Conservation (phyloP, 2,888 invertebrate genomes). For the Danaus chrysippus region DNA sequence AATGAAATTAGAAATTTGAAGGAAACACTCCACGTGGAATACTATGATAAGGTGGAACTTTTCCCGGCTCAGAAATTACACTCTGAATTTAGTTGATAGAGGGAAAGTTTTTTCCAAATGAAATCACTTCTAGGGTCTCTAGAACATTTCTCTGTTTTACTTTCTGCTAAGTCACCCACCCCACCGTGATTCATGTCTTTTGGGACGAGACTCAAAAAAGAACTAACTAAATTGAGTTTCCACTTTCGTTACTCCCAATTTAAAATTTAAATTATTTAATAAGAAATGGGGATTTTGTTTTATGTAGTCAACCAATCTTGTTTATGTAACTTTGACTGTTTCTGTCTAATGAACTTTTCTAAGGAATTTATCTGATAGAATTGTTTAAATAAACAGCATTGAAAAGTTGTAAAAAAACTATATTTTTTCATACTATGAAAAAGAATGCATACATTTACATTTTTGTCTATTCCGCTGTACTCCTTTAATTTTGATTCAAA, state of each 20-base stretch:
- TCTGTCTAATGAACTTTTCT: not conserved
- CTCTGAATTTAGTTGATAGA: constrained; percentile 72
- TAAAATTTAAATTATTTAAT: constrained; percentile 35
- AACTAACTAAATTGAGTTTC: constrained; percentile 36
- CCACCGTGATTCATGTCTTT: constrained; percentile 47
- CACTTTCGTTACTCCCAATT: constrained; percentile 36
- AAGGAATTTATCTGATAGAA: not conserved
- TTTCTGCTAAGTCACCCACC: constrained; percentile 55
- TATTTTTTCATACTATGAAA: constrained; percentile 9
- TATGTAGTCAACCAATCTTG: constrained; percentile 2
- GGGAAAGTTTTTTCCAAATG: constrained; percentile 70
- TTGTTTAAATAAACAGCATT: too few species aligned
- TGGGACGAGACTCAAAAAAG: constrained; percentile 41
- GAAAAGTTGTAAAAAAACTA: too few species aligned
- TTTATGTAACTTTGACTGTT: constrained; percentile 1
- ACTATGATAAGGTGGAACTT: constrained; percentile 73
- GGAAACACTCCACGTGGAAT: constrained; percentile 76
- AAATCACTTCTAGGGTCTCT: constrained; percentile 67
- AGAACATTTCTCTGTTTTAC: constrained; percentile 59
- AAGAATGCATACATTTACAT: too few species aligned
- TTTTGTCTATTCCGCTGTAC: too few species aligned
- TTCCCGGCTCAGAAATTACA: constrained; percentile 72
- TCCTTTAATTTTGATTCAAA: too few species aligned
- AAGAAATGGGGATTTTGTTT: constrained; percentile 6
- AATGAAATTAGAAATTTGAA: constrained; percentile 66